phyloP scores from a whole-genome alignment of 2,888 invertebrate species.

The Girardia tigrina region DNA sequence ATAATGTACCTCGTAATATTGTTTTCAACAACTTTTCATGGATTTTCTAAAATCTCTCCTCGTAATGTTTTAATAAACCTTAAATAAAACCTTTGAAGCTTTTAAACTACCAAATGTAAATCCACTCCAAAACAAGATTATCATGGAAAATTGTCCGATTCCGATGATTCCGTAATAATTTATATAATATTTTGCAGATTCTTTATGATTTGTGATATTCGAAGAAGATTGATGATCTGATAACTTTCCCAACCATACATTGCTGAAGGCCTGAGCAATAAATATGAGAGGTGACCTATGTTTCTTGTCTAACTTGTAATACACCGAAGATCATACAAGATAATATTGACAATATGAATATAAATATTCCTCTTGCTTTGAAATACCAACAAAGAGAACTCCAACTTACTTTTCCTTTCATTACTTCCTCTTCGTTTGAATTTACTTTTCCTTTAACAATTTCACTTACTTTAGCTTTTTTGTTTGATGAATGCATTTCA shows the following conservation, averaged over 20 bases:
- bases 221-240: not conserved
- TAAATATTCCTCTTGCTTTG: not conserved
- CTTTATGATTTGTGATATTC: not conserved
- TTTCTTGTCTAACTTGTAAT: too few relatives aligned
- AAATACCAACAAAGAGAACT: not conserved
- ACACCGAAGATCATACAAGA: not conserved
- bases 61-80: not conserved
- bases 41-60: conserved; percentile 47
- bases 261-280: not conserved
- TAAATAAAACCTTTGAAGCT: not conserved
- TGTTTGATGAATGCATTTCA: too few relatives aligned
- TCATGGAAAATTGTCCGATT: not conserved
- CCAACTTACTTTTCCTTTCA: not conserved
- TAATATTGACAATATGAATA: not conserved
- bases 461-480: too few relatives aligned
- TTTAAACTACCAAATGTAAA: not conserved
- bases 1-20: conserved; percentile 66
- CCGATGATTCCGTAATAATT: conserved; percentile 4
- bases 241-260: not conserved
- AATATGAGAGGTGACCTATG: not conserved
- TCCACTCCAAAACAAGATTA: not conserved
- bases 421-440: not conserved
- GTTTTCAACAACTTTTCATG: conserved; percentile 73
- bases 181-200: not conserved
- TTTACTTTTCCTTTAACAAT: too few relatives aligned